A percentile compares a stretch with the other conserved stretches of the same genome.
These are phyloP conservation scores for Pardalotus punctatus DNA, from an alignment of 2,113 vertebrate genomes.

Conservation along the genomic window DNA sequence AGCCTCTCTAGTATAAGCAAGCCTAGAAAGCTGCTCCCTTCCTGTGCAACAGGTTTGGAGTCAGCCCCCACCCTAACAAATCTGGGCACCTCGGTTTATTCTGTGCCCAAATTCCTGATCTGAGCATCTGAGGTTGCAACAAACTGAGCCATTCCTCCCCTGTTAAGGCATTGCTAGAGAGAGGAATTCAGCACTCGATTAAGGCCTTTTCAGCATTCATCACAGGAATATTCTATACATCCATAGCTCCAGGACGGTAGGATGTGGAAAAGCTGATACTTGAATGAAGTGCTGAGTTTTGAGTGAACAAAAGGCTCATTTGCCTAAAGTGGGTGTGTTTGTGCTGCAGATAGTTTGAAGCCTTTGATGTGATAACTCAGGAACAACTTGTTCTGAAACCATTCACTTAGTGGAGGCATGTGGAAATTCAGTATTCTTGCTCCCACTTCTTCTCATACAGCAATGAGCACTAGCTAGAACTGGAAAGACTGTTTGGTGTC, in stretches of 20 bases:
- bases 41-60: neutral
- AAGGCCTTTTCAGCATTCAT: constrained; percentile 9
- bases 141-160: neutral
- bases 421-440: neutral
- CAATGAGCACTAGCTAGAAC: neutral
- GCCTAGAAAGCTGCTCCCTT: neutral
- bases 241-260: neutral
- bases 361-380: neutral
- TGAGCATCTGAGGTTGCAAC: neutral
- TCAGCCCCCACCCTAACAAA: neutral
- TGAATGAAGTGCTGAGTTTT: constrained; percentile 37
- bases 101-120: neutral
- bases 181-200: neutral
- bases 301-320: constrained; percentile 51
- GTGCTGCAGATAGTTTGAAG: constrained; percentile 40
- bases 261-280: constrained; percentile 14
- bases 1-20: neutral
- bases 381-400: constrained; percentile 43
- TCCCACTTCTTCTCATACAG: neutral
- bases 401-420: neutral
- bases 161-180: neutral
- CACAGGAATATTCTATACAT: neutral
- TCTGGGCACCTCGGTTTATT: neutral
- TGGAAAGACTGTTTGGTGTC: neutral
- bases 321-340: constrained; percentile 48